Evolutionary conservation across 2,888 invertebrate species (phyloP), one percentile per base, ranked within the genome.

Genomic region (Erebia aethiops): DNA sequence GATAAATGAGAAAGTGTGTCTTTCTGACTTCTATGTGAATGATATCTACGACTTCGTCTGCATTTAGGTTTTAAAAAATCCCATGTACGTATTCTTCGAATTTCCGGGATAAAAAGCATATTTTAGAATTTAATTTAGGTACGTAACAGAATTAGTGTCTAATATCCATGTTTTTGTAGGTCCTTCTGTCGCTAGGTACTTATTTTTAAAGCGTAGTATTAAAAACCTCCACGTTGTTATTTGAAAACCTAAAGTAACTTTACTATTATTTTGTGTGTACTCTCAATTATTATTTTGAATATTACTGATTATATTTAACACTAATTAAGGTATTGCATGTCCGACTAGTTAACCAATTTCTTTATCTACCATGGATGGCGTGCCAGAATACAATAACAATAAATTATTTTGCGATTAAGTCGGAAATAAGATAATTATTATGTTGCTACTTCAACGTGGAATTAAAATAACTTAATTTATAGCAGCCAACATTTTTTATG

Each of bases 251-350:
- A 8, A 46, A 0, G 26, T 26, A 3, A 26, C 26, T 0, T 26
- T 26, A 2, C 4, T 26, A 26, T 26, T 26, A 26, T 26, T 26
- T 26, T 26, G 26, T 26, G 26, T 26, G n/a, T n/a, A 54, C 51
- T 61, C 9, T 13, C 43, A 2, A 26, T 26, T 26, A 26, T 26
- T 26, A 26, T 26, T 26, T 26, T 1, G 8, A 58, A 8, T 58
- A 10, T 35, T 58, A 18, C 21, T 13, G 43, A 49, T 51, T n/a
- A 51, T 8, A 11, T 14, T 13, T 49, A 76, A 75, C 71, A 69
- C 74, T 81, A 82, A 83, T 82, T 80, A 77, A 74, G 72, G 74
- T 78, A 79, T 80, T 76, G 80, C 80, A 78, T 80, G 77, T 69
- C 60, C 67, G 21, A 35, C 11, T 2, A 13, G 60, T 46, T 26